Base-by-base conservation (phyloP, 1,140 invertebrate genomes). In the Argopecten irradians region DNA sequence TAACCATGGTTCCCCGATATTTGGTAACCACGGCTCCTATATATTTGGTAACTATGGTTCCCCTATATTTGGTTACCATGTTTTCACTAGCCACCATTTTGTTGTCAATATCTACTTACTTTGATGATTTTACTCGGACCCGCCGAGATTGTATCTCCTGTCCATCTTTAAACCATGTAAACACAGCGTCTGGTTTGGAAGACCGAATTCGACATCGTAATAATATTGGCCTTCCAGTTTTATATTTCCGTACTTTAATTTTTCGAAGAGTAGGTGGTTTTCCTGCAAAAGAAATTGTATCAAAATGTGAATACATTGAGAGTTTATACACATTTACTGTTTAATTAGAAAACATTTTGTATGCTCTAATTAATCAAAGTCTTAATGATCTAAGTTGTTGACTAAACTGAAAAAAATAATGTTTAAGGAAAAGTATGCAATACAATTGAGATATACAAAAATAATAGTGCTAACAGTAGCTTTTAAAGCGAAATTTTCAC, bases 241-340 rank as follows among this genome's bases (percentile, higher is more conserved):
- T 35, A 28, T 36, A 55, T 34, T 87, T 83, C 35, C 36, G 34
- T n/a, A 82, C 55, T 83, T 83, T 87, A 34, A 87, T 87, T 83
- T 87, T 87, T 82, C 82, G 34, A 19, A 87, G 82, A 13, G 39
- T 82, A 14, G 86, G 86, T 87, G 71, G 71, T 87, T 87, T 87
- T 82, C 55, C 86, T 87, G 86, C 19, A 83, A 83, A 86, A 16
- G 7, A 34, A 82, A 82, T 55, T 8, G 13, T 8, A 39, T 5
- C 5, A 39, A 39, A 8, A 39, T 39, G 13, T 39, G 5, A 39
- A 19, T 55, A 55, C 7, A 19, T 13, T 11, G 22, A 8, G 22
- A 55, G n/a, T 11, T 55, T 19, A 19, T 22, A 55, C 7, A 55
- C 3, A n/a, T n/a, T n/a, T n/a, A n/a, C n/a, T n/a, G n/a, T n/a